A percentile compares a stretch with the other conserved stretches of the same genome.
Evolutionary conservation across 2,797 vertebrate genomes (phyloP).

Genomic region (Choloepus didactylus): DNA sequence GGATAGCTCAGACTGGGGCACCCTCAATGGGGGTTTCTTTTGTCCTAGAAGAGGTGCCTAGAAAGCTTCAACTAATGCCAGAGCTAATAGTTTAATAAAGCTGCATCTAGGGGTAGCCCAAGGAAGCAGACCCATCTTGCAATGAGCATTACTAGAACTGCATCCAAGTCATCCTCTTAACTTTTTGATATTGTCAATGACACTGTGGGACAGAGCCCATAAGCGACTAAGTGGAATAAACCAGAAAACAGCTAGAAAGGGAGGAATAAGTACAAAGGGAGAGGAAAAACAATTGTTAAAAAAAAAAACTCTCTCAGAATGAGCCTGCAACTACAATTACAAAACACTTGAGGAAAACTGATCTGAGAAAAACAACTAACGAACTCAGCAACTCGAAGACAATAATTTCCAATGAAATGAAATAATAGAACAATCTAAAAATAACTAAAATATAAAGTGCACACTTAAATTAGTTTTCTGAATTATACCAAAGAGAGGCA

Average conservation of each 20-base stretch:
- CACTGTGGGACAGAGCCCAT: background rate
- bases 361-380: background rate
- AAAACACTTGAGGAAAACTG: background rate
- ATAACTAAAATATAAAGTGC: background rate
- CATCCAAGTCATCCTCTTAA: background rate
- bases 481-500: constrained; percentile 41
- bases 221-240: background rate
- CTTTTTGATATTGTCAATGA: background rate
- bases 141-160: background rate
- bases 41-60: constrained; percentile 11
- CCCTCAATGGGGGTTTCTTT: background rate
- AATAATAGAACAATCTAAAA: constrained; percentile 40
- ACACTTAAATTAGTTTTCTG: constrained; percentile 3
- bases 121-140: background rate
- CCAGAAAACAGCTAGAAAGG: background rate
- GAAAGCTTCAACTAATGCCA: background rate
- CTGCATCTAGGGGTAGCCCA: background rate
- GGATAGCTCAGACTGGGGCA: background rate
- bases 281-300: background rate
- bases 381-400: background rate
- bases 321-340: background rate
- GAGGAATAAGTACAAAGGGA: background rate
- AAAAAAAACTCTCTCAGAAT: background rate
- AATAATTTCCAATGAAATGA: background rate
- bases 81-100: background rate